Evolutionary conservation across 2,888 invertebrate genomes (phyloP), one percentile per base, ranked within the genome.

Genomic region (Epinotia brunnichana): DNA sequence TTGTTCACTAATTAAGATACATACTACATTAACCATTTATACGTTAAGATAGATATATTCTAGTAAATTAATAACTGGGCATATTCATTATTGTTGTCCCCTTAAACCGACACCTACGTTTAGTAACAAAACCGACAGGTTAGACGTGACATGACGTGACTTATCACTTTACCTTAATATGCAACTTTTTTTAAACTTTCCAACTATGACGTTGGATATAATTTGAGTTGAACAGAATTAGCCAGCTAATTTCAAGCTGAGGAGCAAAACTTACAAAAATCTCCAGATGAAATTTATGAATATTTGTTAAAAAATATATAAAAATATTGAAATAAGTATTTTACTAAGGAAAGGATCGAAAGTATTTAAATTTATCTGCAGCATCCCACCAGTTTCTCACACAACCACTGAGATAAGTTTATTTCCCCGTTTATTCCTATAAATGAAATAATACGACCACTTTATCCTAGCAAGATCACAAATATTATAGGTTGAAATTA

Each of bases 401-500:
- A 57, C 56, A 62, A 57, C 39, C 44, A 59, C 53, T n/a, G 15
- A 51, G 68, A 53, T 29, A 72, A 56, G 19, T 68, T 69, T 69
- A 69, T 63, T 57, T 74, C 68, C 78, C 59, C 76, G 74, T 79
- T 77, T 77, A 78, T 78, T 79, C 79, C 76, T 79, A 79, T 82
- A 87, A 90, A 87, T 86, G 84, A 83, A 85, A 87, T 88, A 79
- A 77, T 84, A 85, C 81, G 81, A 81, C 80, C 80, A 81, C 83
- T 86, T 87, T 89, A 89, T 89, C 87, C 83, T 76, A 79, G 82
- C 78, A 78, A 85, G 83, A 89, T 87, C 89, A 85, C 87, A 89
- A 90, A 90, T 89, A 90, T 90, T 89, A 90, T 89, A 89, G 86
- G 83, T 80, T 80, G 82, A 86, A 92, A 85, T 92, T 91, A 91